Base-by-base conservation (phyloP, 2,888 invertebrate species). In the Heliconius hortense region DNA sequence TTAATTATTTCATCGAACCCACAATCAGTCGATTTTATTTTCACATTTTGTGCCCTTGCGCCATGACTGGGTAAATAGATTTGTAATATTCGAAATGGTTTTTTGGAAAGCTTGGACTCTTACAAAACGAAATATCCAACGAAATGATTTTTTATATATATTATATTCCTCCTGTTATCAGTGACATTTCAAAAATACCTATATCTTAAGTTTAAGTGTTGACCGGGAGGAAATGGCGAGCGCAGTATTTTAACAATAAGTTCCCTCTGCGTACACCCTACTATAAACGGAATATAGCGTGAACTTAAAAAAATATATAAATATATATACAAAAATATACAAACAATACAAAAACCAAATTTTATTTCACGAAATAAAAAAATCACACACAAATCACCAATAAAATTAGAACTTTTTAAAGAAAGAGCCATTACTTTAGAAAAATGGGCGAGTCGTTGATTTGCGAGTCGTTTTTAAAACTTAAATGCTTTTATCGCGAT, bases 401-500 rank as follows among this genome's bases (percentile, higher is more conserved):
- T 56, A 53, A 69, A 69, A 31, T 56, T 11, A 31, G 53, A 56
- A 69, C 53, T 69, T 69, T 69, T 4, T 53, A 69, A 69, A 69
- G 53, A 53, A 31, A 13, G 53, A 53, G 28, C 48, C 53, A 69
- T 69, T 69, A 69, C 31, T 48, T 53, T 53, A 53, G 53, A 53
- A 31, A 69, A 69, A 69, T 69, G 68, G 28, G 53, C 21, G 53
- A 28, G 21, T 53, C 53, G 68, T 68, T 68, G 48, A 68, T 31
- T 68, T 68, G 68, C 68, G 68, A 69, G n/a, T 53, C 53, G 53
- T 53, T 69, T 69, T 69, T 53, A 5, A 69, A 69, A 69, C 53
- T 56, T 69, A 53, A 68, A 48, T 48, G 31, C 68, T 69, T 53
- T 69, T 31, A 53, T 48, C 53, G 53, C 53, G 53, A 69, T 69